These are phyloP conservation scores for Psammodynastes pulverulentus DNA, from an alignment of 2,113 vertebrate species.

Conservation along the genomic window DNA sequence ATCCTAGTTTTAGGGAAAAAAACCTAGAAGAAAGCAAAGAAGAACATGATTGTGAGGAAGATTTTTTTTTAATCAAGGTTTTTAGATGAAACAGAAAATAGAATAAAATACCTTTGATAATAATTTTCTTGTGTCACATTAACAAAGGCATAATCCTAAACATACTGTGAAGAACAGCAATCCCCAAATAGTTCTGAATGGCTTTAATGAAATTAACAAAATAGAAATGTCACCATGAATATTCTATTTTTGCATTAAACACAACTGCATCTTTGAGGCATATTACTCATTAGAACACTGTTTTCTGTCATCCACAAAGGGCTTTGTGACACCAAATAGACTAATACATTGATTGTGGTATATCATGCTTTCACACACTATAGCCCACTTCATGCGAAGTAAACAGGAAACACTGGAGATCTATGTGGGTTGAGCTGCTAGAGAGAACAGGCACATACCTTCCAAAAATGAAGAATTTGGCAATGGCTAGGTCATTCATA, in stretches of 20 bases:
- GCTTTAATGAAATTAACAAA: background rate
- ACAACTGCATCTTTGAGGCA: background rate
- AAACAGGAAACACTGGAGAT: background rate
- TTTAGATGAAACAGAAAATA: slow-evolving; percentile 18
- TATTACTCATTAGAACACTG: background rate
- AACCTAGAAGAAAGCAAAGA: background rate
- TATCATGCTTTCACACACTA: background rate
- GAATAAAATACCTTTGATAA: background rate
- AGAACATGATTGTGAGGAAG: background rate
- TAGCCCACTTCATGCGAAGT: background rate
- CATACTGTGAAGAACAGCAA: background rate
- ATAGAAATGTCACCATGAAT: background rate
- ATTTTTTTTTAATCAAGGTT: slow-evolving; percentile 13
- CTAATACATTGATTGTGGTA: background rate
- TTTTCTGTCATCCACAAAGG: background rate
- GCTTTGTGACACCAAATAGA: background rate
- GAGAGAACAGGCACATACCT: background rate
- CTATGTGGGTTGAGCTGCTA: background rate
- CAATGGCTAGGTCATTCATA: background rate
- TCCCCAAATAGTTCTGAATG: background rate
- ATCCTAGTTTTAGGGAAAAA: background rate
- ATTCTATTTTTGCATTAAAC: background rate
- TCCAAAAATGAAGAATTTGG: background rate
- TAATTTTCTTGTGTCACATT: background rate
- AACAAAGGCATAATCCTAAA: background rate